Percentiles rank a stretch among this genome's conserved stretches.
These are phyloP conservation scores for Saturnia pavonia DNA, from an alignment of 2,888 invertebrate genomes.

Conservation along the genomic window DNA sequence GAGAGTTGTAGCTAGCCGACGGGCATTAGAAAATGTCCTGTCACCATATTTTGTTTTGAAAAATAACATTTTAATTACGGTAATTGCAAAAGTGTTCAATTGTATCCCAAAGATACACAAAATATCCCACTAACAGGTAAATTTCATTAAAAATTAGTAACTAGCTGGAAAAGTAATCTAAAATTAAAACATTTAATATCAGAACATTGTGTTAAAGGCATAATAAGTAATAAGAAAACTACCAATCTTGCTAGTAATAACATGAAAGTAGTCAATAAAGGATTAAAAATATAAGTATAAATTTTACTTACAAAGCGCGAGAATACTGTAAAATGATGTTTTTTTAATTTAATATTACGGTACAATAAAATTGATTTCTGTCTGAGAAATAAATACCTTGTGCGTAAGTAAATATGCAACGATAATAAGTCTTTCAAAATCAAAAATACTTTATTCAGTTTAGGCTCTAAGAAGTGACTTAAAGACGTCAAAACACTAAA, in stretches of 20 bases:
- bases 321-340: neutral
- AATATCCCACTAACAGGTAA: neutral
- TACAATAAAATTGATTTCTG: neutral
- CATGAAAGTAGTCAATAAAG: neutral
- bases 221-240: neutral
- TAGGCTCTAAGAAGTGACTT: neutral
- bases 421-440: neutral
- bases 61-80: too few relatives aligned
- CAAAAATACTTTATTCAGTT: neutral
- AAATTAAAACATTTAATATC: neutral
- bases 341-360: neutral
- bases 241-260: neutral
- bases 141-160: neutral
- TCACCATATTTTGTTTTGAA: too few relatives aligned
- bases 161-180: neutral
- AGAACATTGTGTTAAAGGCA: neutral
- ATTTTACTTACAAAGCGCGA: neutral
- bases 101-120: neutral
- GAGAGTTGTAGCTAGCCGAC: too few relatives aligned
- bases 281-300: neutral
- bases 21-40: too few relatives aligned
- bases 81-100: neutral
- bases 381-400: neutral
- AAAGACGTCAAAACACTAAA: neutral
- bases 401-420: neutral